Base-by-base conservation (phyloP, 2,113 vertebrate genomes). In the Capricornis sumatraensis region DNA sequence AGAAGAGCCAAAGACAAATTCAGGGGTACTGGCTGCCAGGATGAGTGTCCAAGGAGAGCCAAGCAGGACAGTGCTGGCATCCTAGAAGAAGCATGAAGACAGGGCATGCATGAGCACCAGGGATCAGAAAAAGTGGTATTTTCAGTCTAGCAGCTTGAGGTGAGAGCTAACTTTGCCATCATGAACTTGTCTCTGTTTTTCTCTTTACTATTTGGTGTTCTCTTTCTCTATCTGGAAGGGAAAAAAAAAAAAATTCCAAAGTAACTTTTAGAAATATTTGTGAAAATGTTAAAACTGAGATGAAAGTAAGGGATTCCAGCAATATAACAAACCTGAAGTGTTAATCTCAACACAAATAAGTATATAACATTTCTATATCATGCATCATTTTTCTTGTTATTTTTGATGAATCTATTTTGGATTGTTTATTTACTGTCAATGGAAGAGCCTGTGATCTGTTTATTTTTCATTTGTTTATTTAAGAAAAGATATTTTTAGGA, bases 241-340 rank as follows among this genome's bases (percentile, higher is more conserved):
- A 27, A 90, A 57, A 57, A 78, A 57, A 78, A 94, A 82, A 25
- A 7, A 14, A 12, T 79, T 86, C 52, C 28, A 40, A 93, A 94
- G 79, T 43, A 67, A 89, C 16, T 91, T 96, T 91, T 76, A 97
- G 86, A 96, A 97, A 93, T 97, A 96, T 90, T 94, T 92, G 27
- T 33, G 5, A 47, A 92, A 96, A 78, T 21, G 40, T 58, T 96
- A 90, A 91, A 96, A 52, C 16, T 87, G 83, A 94, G 21, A 62
- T 84, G 15, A 95, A 87, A 87, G 53, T 92, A 60, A 74, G 62
- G 40, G 33, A 92, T 93, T 96, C 21, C 33, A 97, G 50, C n/a
- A 81, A 87, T 76, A 52, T 76, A 81, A 86, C 21, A 96, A 85
- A 88, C 36, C n/a, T 79, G 15, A 47, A 62, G 33, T 92, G 19